Base-by-base conservation (phyloP, 2,113 vertebrate species). In the Pteruthius melanotis region DNA sequence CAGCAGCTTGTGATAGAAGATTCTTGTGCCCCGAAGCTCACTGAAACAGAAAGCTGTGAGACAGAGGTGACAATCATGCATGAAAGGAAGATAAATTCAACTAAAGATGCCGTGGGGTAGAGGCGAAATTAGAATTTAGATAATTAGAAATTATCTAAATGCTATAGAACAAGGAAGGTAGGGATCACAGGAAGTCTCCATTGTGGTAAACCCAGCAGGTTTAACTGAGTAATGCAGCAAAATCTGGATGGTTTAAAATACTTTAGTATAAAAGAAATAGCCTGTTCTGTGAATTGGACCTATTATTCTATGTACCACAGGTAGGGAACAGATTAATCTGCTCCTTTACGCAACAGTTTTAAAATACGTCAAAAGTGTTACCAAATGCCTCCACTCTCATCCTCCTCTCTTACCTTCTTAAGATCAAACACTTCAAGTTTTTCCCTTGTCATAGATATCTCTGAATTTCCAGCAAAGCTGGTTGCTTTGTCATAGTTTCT, bases 61-160 rank as follows among this genome's bases (percentile, higher is more conserved):
- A 66, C 18, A 59, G 47, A 83, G 16, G 79, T 11, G 10, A 0
- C 8, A 88, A 18, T 13, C 16, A 12, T 0, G 0, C 45, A 61
- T 26, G 15, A 70, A 93, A 81, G 18, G 60, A 94, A 84, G 89
- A 70, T 16, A 74, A 69, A 74, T 31, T 56, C 13, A 65, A 66
- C 57, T 59, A 66, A 42, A 81, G 86, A 81, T 1, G 2, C 9
- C 11, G 3, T 42, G 49, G 8, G 10, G 5, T 17, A 42, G 21
- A 11, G 56, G 21, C 27, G 86, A n/a, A 49, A 65, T n/a, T n/a
- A n/a, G n/a, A n/a, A n/a, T n/a, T n/a, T n/a, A n/a, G n/a, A n/a
- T n/a, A n/a, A n/a, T n/a, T 11, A 72, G 5, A 86, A 95, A 45
- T 65, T 44, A 33, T n/a, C 37, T 72, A 28, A 83, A 66, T 23